These are phyloP conservation scores for Fabriciana adippe DNA, from an alignment of 2,888 invertebrate species.

Conservation along the genomic window DNA sequence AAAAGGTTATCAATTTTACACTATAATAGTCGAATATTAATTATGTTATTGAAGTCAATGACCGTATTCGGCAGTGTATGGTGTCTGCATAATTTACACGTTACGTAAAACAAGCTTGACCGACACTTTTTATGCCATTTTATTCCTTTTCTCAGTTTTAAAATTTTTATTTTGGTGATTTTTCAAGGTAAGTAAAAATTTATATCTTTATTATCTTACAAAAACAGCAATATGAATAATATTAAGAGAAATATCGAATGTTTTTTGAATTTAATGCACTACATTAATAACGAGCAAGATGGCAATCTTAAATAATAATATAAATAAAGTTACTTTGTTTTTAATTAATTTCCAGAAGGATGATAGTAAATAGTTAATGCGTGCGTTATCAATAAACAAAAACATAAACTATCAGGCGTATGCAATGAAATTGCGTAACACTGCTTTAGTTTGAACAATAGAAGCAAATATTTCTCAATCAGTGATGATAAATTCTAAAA, in stretches of 20 bases:
- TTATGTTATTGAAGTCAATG: conserved; percentile 36
- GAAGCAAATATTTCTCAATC: conserved; percentile 14
- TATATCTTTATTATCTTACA: neutral
- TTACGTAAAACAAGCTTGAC: conserved; percentile 24
- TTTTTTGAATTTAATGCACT: too few species aligned
- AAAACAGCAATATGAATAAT: too few species aligned
- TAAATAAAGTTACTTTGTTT: neutral
- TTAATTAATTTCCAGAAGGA: conserved; percentile 4
- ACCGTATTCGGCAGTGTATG: conserved; percentile 38
- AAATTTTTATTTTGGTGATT: conserved; percentile 4
- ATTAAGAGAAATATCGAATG: too few species aligned
- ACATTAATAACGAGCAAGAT: too few species aligned
- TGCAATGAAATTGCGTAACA: conserved; percentile 6
- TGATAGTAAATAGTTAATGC: conserved; percentile 11
- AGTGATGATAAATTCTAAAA: neutral
- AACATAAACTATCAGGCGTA: neutral
- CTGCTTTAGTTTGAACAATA: neutral
- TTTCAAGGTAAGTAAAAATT: conserved; percentile 7
- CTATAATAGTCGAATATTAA: conserved; percentile 25
- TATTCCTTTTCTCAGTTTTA: conserved; percentile 12
- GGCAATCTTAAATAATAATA: neutral
- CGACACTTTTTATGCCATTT: conserved; percentile 10
- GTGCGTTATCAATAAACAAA: conserved; percentile 29
- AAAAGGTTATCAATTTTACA: conserved; percentile 30
- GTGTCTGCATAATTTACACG: conserved; percentile 28